Evolutionary conservation across 2,888 invertebrate genomes (phyloP), one percentile per base, ranked within the genome.

Genomic region (Gibbula magus): DNA sequence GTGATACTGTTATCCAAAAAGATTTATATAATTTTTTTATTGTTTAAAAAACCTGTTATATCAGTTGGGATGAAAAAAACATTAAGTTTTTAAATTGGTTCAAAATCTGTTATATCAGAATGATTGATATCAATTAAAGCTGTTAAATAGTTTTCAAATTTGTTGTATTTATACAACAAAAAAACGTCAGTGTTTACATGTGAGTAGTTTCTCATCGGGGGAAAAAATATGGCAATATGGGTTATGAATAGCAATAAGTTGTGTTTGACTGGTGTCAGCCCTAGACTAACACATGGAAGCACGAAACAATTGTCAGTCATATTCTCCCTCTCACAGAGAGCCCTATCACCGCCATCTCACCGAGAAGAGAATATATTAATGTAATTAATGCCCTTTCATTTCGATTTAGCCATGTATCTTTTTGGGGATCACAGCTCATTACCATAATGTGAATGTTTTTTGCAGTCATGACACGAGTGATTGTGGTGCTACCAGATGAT

Each of bases 361-460:
- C 16, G 39, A 35, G 39, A 29, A 70, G 70, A 39, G 70, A 70
- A 70, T 70, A 70, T 39, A 70, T 70, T 70, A 70, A 70, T 70
- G 35, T 18, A 70, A 70, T 32, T 70, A 70, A 70, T 61, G 25
- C 61, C 18, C 16, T 29, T 61, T 29, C 61, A 29, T 61, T 61
- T 32, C 25, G 61, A 61, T 61, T 61, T 61, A 0, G 61, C 45
- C 29, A 61, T 70, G 32, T 70, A 70, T 70, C 70, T 70, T 29
- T 35, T 70, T 16, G 35, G 18, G 32, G 20, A 70, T 70, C 70
- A 20, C 39, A 10, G 8, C 35, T 35, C 70, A 70, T 70, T 70
- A 18, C 32, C 70, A 70, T 70, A 70, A n/a, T 20, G 70, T 70
- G 39, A 70, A 70, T 70, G 70, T 18, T 70, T 70, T 45, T 35